These are phyloP conservation scores for Chromis chromis DNA, from an alignment of 2,797 vertebrate genomes.

Conservation along the genomic window DNA sequence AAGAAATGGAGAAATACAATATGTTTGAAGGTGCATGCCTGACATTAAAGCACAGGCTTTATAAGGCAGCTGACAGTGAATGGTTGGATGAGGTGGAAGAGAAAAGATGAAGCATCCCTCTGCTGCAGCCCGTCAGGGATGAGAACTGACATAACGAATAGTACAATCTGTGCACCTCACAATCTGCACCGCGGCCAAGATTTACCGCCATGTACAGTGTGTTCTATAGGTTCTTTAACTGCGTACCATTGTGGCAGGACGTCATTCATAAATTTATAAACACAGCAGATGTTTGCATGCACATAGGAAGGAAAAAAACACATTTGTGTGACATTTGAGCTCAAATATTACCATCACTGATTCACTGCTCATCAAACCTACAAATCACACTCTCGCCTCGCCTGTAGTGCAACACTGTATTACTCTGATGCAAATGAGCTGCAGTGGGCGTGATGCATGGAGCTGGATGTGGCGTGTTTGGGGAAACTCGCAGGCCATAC, in stretches of 20 bases:
- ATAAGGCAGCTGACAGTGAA: constrained; percentile 44
- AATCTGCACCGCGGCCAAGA: constrained; percentile 24
- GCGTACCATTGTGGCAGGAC: constrained; percentile 1
- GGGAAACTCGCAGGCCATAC: constrained; percentile 38
- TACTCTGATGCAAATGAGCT: constrained; percentile 67
- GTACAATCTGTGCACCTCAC: constrained; percentile 39
- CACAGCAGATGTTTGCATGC: constrained; percentile 14
- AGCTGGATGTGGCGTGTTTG: constrained; percentile 38
- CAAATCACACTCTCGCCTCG: constrained; percentile 60
- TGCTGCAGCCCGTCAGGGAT: constrained; percentile 37
- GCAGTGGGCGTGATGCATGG: constrained; percentile 54
- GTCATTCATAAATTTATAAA: constrained; percentile 33
- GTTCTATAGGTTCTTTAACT: constrained; percentile 3
- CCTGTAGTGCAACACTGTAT: constrained; percentile 50
- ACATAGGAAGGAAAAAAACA: constrained; percentile 14
- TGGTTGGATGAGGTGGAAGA: constrained; percentile 23
- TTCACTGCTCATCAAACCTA: constrained; percentile 53
- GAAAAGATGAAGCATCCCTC: constrained; percentile 34
- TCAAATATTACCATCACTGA: constrained; percentile 60
- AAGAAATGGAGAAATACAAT: constrained; percentile 3
- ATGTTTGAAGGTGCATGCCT: constrained; percentile 34
- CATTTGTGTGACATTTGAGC: constrained; percentile 45
- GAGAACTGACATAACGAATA: constrained; percentile 41
- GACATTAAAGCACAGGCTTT: constrained; percentile 49
- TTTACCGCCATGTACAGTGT: constrained; percentile 6